phyloP scores from a whole-genome alignment of 2,113 vertebrate genomes.

The Hypanus sabinus region DNA sequence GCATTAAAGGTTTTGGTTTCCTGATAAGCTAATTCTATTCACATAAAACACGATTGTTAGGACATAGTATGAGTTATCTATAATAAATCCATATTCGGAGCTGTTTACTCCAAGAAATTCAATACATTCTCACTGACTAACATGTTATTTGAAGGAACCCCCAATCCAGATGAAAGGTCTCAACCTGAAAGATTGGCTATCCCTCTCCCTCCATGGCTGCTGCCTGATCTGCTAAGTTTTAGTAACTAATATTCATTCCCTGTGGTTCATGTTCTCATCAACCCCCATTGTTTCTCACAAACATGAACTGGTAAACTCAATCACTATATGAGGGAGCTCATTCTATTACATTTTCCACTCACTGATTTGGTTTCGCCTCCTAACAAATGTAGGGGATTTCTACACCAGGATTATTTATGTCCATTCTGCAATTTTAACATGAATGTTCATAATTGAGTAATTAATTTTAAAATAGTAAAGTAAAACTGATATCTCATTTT shows the following conservation, averaged over 20 bases:
- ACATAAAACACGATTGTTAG: background rate
- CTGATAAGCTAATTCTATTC: background rate
- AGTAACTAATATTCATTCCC: too few species aligned
- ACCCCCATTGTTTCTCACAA: background rate
- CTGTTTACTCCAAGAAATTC: background rate
- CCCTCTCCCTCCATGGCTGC: background rate
- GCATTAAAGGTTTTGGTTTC: background rate
- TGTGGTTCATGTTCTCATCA: too few species aligned
- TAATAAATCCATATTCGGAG: background rate
- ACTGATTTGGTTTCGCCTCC: background rate
- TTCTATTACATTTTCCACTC: background rate
- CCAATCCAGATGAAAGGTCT: too few species aligned
- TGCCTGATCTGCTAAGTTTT: too few species aligned
- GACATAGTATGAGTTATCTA: background rate
- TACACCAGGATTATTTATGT: background rate
- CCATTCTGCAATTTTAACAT: background rate
- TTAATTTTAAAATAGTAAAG: background rate
- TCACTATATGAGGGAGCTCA: background rate
- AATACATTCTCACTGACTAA: background rate
- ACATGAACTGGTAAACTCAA: background rate
- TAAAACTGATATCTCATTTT: background rate
- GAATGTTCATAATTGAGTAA: background rate
- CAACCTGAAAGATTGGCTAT: background rate
- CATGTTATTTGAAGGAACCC: too few species aligned
- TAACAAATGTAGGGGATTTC: background rate